Base-by-base conservation (phyloP, 1,140 invertebrate species). In the Euwallacea fornicatus region DNA sequence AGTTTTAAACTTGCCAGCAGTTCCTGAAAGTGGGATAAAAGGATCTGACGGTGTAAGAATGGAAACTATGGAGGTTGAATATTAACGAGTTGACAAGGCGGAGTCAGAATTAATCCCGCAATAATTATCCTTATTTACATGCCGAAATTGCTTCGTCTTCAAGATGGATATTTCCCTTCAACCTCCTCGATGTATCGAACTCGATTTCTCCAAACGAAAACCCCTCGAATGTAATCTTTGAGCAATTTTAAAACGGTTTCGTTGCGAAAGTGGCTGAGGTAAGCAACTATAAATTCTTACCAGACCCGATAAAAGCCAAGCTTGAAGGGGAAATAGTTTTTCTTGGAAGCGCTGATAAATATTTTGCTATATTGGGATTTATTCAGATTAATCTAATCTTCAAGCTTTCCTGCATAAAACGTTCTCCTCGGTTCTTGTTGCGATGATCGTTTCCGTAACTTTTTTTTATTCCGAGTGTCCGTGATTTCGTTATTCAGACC, bases 241-340 rank as follows among this genome's bases (percentile, higher is more conserved):
- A 46, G 44, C 62, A 64, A 64, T 64, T 50, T 15, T 50, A 50
- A 15, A 64, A 13, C 62, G 60, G 60, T 33, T 62, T 6, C 60
- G 42, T 42, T 62, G n/a, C 15, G 43, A 33, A 50, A 64, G 42
- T 64, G 44, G 46, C 62, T 64, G 62, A 16, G 13, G 42, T 64
- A 64, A 64, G 62, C 62, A 50, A 47, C 62, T 46, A 64, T 64
- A 64, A 64, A 64, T 64, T 64, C 44, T 13, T 50, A 9, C 42
- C 44, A 15, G 21, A 21, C 11, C n/a, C 62, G 42, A 64, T 64
- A 64, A 64, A 50, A 50, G 62, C 55, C 42, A 44, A 64, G 46
- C 16, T 64, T 64, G 62, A 64, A 64, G n/a, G 46, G 16, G 42
- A 16, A 50, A 50, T 64, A 64, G 62, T 46, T 64, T 64, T 62